Evolutionary conservation across 1,140 invertebrate species (phyloP).

Genomic region (Pseudomyrmex concolor): DNA sequence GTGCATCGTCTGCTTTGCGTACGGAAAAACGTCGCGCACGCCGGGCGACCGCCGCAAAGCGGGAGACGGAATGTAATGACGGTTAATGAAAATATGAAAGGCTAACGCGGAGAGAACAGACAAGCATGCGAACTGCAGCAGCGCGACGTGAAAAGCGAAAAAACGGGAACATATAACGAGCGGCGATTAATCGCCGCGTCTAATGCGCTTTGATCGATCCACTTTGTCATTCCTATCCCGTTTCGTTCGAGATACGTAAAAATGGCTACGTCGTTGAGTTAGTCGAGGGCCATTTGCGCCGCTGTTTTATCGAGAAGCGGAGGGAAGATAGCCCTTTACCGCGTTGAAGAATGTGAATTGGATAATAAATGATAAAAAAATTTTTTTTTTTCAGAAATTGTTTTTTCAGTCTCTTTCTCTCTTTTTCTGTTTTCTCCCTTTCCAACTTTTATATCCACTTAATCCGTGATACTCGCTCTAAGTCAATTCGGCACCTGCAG

Average conservation of each 20-base stretch:
- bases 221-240: slow-evolving; percentile 44
- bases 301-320: slow-evolving; percentile 24
- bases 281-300: slow-evolving; percentile 30
- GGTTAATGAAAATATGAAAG: slow-evolving; percentile 60
- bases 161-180: slow-evolving; percentile 49
- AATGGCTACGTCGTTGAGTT: slow-evolving; percentile 39
- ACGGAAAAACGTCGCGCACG: slow-evolving; percentile 49
- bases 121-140: neutral
- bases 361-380: slow-evolving; percentile 27
- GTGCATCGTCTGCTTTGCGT: slow-evolving; percentile 26
- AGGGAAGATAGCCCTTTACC: neutral
- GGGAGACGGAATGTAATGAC: slow-evolving; percentile 47
- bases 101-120: neutral
- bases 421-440: no score
- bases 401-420: no score
- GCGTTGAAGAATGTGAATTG: slow-evolving; percentile 23
- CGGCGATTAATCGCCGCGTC: slow-evolving; percentile 50
- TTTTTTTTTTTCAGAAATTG: neutral
- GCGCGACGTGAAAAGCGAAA: slow-evolving; percentile 37
- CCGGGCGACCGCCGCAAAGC: slow-evolving; percentile 28
- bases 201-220: slow-evolving; percentile 57
- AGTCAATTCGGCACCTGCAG: slow-evolving; percentile 30
- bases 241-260: slow-evolving; percentile 28
- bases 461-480: neutral
- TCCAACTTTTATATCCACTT: slow-evolving; percentile 1